Base-by-base conservation (phyloP, 2,888 invertebrate genomes). In the Achlya flavicornis region DNA sequence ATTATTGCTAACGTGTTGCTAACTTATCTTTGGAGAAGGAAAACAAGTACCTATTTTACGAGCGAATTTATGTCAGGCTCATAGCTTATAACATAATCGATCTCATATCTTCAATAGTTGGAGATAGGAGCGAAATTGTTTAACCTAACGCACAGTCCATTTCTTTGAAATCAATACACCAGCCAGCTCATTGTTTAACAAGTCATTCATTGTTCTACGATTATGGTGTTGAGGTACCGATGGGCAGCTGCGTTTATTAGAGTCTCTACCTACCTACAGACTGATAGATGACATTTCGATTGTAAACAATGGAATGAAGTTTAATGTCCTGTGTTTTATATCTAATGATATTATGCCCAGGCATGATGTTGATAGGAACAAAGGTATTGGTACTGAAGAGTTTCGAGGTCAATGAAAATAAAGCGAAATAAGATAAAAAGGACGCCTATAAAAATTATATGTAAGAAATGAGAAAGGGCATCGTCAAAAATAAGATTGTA, bases 221-320 rank as follows among this genome's bases (percentile, higher is more conserved):
- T 64, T 68, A 70, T 64, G 73, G 72, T 48, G 62, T 12, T 33
- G 41, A 19, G 46, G 62, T 66, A 64, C 67, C 67, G 64, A 64
- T 59, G 61, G 65, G 57, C 70, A 65, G 67, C 67, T 67, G 67
- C 64, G 43, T 53, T 53, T 19, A 53, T 19, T 53, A 19, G 16
- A 19, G 53, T 53, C 16, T 53, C 53, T 53, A 53, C 19, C 16
- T 53, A 53, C 10, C 41, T 41, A 12, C 12, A 41, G 16, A 35
- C 35, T 35, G 35, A 46, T 48, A 58, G 41, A 46, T 62, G 61
- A 61, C 68, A 68, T 64, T 57, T 70, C 58, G 63, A 57, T 62
- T 32, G 64, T 66, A 65, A 57, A 77, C 78, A 78, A 78, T 77
- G 67, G 75, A 57, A 71, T 77, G 78, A 78, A 74, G 68, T 65